phyloP scores from a whole-genome alignment of 64 coral and sea anemone genomes.

The Actinia equina region DNA sequence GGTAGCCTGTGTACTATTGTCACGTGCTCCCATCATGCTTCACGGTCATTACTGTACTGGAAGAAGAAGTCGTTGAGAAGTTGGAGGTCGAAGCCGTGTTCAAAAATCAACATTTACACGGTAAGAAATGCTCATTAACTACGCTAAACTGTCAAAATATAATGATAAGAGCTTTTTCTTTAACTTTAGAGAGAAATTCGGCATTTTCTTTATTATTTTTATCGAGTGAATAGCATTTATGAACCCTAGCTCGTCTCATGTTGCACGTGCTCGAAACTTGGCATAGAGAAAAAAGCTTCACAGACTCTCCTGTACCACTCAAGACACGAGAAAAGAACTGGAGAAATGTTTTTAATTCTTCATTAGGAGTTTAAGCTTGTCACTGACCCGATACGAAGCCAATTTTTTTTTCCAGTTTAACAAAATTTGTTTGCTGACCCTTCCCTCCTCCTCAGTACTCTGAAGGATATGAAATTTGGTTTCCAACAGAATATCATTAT shows the following conservation, averaged over 20 bases:
- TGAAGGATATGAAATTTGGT: no score
- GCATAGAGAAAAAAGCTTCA: no score
- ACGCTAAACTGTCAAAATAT: not conserved
- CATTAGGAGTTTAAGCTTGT: no score
- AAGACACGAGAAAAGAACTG: no score
- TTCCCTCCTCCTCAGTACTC: no score
- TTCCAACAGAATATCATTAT: no score
- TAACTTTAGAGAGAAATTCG: not conserved
- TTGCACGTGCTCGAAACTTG: not conserved
- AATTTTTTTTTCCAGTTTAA: no score
- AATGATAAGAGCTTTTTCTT: not conserved
- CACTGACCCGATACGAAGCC: no score
- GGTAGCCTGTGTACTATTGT: not conserved
- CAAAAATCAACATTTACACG: slow-evolving; percentile 1
- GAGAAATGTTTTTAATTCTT: no score
- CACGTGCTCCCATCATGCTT: not conserved
- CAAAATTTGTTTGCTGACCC: no score
- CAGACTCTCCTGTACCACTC: no score
- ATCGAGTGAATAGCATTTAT: not conserved
- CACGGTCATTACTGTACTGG: not conserved
- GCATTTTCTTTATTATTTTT: not conserved
- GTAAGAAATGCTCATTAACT: not conserved
- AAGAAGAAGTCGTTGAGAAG: not conserved
- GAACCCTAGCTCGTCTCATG: not conserved
- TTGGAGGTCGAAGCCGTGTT: not conserved